phyloP scores from a whole-genome alignment of 2,888 invertebrate genomes.

The Himalopsyche anomala region DNA sequence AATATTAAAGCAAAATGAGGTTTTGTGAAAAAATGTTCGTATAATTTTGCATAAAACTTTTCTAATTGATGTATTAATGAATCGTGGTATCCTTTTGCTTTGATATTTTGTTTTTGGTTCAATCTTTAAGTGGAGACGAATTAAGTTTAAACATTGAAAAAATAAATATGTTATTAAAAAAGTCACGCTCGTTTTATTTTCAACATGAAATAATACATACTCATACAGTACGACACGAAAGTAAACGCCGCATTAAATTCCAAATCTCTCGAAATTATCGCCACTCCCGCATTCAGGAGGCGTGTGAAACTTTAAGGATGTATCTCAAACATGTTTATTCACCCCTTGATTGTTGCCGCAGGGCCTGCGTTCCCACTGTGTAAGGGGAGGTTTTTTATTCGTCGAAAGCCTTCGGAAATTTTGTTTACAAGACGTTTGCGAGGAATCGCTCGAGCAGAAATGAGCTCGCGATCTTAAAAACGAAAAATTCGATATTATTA shows the following conservation, averaged over 20 bases:
- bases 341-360: conserved; percentile 55
- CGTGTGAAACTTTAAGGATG: conserved; percentile 34
- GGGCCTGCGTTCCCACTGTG: conserved; percentile 42
- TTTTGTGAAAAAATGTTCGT: too few species aligned
- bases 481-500: conserved; percentile 30
- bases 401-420: conserved; percentile 2
- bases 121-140: too few species aligned
- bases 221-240: not conserved
- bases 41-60: too few species aligned
- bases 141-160: too few species aligned
- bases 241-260: conserved; percentile 1
- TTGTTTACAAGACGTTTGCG: not conserved
- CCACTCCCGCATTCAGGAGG: conserved; percentile 11
- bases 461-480: conserved; percentile 30
- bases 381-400: conserved; percentile 29
- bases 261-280: conserved; percentile 3
- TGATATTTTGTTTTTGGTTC: too few species aligned
- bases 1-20: too few species aligned
- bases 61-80: too few species aligned
- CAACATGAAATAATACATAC: not conserved
- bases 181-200: too few species aligned
- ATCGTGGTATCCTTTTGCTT: too few species aligned
- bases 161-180: too few species aligned
- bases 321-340: conserved; percentile 31
- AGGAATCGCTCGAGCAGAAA: conserved; percentile 9